These are phyloP conservation scores for Anser cygnoides DNA, from an alignment of 2,113 vertebrate species.

Conservation along the genomic window DNA sequence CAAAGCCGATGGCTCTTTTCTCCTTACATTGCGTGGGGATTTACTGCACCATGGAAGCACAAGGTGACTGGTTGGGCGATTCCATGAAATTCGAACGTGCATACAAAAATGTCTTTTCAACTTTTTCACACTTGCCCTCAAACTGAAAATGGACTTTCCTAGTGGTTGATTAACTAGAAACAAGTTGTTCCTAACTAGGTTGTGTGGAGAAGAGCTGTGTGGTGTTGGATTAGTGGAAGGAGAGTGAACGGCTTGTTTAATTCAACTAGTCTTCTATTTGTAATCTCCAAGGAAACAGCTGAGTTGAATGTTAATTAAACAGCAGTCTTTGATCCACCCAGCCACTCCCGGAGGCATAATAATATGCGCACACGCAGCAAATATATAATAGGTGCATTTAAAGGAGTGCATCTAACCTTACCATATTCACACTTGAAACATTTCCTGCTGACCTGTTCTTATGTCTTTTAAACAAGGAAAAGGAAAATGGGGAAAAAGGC, in stretches of 20 bases:
- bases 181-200: background rate
- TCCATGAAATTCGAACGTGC: background rate
- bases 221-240: constrained; percentile 31
- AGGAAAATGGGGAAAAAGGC: background rate
- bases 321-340: constrained; percentile 70
- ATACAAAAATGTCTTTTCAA: background rate
- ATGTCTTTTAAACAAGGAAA: background rate
- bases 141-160: constrained; percentile 40
- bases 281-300: constrained; percentile 67
- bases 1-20: background rate
- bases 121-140: constrained; percentile 27
- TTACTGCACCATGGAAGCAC: constrained; percentile 3
- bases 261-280: constrained; percentile 63
- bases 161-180: constrained; percentile 25
- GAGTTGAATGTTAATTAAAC: constrained; percentile 70
- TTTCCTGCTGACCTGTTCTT: background rate
- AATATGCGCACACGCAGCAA: constrained; percentile 25
- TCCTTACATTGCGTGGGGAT: background rate
- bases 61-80: background rate
- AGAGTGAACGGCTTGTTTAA: constrained; percentile 35
- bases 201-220: background rate
- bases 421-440: background rate
- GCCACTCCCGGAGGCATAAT: constrained; percentile 56
- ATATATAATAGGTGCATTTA: constrained; percentile 33
- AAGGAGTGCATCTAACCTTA: constrained; percentile 13